These are phyloP conservation scores for Drosophila testacea DNA, from an alignment of 2,888 invertebrate species.

Conservation along the genomic window DNA sequence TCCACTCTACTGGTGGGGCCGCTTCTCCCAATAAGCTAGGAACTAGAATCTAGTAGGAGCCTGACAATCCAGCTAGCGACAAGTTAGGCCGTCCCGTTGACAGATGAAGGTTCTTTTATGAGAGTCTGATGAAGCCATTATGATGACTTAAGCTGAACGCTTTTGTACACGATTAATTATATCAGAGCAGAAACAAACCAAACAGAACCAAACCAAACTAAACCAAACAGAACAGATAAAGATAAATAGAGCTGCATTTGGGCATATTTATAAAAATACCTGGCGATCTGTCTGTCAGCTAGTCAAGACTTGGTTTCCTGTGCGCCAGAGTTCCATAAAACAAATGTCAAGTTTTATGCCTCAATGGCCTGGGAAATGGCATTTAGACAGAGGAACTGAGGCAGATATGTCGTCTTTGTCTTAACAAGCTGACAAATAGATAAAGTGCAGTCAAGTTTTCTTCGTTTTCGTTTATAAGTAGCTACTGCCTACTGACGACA, in stretches of 20 bases:
- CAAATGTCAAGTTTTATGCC: constrained; percentile 71
- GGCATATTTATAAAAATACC: constrained; percentile 65
- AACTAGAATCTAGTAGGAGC: constrained; percentile 4
- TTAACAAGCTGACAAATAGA: constrained; percentile 75
- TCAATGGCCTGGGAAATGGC: constrained; percentile 73
- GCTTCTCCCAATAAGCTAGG: constrained; percentile 1
- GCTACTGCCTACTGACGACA: constrained; percentile 16
- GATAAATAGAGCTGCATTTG: constrained; percentile 24
- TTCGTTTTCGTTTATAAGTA: constrained; percentile 9
- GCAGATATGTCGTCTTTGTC: constrained; percentile 22
- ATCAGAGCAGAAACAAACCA: constrained; percentile 35
- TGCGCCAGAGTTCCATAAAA: constrained; percentile 46
- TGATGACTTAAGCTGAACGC: constrained; percentile 68
- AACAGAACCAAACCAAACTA: too few species aligned
- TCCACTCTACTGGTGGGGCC: not conserved
- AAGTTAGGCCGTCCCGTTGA: constrained; percentile 63
- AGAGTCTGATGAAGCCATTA: constrained; percentile 62
- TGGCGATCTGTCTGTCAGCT: constrained; percentile 61
- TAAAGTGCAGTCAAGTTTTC: constrained; percentile 64
- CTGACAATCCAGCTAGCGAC: constrained; percentile 50
- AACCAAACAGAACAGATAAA: not conserved
- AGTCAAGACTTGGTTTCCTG: constrained; percentile 61
- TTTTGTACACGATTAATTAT: constrained; percentile 70
- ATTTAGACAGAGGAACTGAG: constrained; percentile 6
- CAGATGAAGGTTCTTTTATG: constrained; percentile 71